Evolutionary conservation across 2,113 vertebrate genomes (phyloP).

Genomic region (Mirza zaza): DNA sequence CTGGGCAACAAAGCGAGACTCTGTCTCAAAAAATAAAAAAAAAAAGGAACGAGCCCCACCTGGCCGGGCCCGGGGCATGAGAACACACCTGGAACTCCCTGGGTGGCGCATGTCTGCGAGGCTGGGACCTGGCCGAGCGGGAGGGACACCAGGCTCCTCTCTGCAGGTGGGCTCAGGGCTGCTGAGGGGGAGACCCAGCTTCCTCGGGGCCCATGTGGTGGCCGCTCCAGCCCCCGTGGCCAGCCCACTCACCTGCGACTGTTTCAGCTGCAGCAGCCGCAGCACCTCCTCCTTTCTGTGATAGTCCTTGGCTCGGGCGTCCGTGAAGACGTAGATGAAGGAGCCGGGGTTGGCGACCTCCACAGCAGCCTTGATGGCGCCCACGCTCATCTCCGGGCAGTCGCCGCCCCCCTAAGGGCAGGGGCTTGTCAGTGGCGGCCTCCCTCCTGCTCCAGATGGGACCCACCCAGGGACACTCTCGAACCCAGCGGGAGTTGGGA

Average conservation of each 20-base stretch:
- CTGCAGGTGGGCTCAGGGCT: neutral
- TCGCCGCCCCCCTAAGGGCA: conserved; percentile 91
- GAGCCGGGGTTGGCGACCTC: conserved; percentile 92
- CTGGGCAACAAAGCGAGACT: too few relatives aligned
- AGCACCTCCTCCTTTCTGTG: conserved; percentile 90
- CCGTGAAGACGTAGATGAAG: conserved; percentile 95
- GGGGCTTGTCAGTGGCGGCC: neutral
- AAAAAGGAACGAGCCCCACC: neutral
- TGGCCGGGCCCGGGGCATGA: neutral
- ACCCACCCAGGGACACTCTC: neutral
- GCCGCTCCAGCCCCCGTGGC: fast-evolving
- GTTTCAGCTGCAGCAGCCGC: conserved; percentile 91
- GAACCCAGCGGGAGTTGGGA: fast-evolving
- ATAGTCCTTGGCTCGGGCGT: conserved; percentile 94
- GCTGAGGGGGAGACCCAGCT: neutral
- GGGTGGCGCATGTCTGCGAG: neutral
- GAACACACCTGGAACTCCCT: neutral
- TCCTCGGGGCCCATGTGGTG: fast-evolving
- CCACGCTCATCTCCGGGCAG: conserved; percentile 96
- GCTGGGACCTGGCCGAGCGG: neutral
- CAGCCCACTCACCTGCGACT: conserved; percentile 88
- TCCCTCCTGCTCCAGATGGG: fast-evolving
- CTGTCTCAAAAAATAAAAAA: too few relatives aligned
- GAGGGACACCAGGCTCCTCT: neutral
- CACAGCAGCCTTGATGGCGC: conserved; percentile 91